Conservation (phyloP, 2,113 vertebrate genomes). For the Pardalotus punctatus region DNA sequence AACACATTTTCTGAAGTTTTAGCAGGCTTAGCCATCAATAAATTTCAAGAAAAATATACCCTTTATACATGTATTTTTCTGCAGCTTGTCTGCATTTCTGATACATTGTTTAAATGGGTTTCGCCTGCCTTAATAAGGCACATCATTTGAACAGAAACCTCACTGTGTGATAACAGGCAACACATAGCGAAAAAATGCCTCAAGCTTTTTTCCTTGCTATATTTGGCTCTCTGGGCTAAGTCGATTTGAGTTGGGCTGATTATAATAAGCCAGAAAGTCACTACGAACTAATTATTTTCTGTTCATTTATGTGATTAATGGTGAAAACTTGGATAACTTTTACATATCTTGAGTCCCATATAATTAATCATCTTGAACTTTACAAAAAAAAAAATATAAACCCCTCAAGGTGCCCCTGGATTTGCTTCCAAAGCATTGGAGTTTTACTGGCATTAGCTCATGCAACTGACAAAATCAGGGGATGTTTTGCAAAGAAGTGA, state of each 20-base stretch:
- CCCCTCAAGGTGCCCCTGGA: conserved; percentile 51
- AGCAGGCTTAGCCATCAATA: conserved; percentile 40
- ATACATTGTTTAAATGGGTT: conserved; percentile 55
- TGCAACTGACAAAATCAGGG: conserved; percentile 31
- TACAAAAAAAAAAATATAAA: conserved; percentile 52
- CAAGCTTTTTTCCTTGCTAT: conserved; percentile 53
- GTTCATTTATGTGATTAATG: conserved; percentile 74
- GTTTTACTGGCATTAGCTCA: conserved; percentile 33
- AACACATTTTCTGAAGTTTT: conserved; percentile 26
- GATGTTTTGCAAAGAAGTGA: background rate
- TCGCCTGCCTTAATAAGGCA: conserved; percentile 63
- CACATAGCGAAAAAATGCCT: conserved; percentile 43
- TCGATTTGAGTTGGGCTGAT: conserved; percentile 69
- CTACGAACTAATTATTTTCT: conserved; percentile 72
- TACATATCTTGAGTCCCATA: conserved; percentile 61
- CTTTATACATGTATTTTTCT: conserved; percentile 34
- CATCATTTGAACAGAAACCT: conserved; percentile 60
- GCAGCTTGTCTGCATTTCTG: conserved; percentile 38
- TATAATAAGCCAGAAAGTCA: conserved; percentile 70
- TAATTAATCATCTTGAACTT: conserved; percentile 68
- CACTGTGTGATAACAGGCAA: conserved; percentile 59
- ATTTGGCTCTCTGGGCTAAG: conserved; percentile 67
- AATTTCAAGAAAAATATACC: conserved; percentile 8
- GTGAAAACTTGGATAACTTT: conserved; percentile 70
- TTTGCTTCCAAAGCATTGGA: conserved; percentile 45